Evolutionary conservation across 2,797 vertebrate species (phyloP).

Genomic region (Sebastes iracundus): DNA sequence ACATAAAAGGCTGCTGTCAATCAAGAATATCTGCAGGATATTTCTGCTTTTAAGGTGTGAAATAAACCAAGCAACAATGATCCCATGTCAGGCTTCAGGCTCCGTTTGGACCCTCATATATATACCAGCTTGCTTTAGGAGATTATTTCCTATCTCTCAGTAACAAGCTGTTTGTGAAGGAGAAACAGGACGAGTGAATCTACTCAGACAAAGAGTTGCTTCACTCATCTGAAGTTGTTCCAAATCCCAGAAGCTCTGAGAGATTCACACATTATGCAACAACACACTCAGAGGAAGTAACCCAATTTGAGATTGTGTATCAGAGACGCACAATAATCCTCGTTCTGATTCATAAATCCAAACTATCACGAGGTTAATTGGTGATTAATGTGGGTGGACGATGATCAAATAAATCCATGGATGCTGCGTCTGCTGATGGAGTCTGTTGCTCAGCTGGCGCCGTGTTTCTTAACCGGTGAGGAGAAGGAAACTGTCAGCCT

Average conservation of each 20-base stretch:
- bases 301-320: conserved; percentile 26
- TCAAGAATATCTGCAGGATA: not conserved
- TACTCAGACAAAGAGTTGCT: conserved; percentile 40
- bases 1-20: conserved; percentile 17
- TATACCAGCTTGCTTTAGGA: not conserved
- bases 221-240: conserved; percentile 42
- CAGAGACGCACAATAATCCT: conserved; percentile 9
- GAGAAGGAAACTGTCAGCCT: not conserved
- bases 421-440: not conserved
- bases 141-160: conserved; percentile 20
- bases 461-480: not conserved
- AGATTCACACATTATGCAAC: conserved; percentile 32
- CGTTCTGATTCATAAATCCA: conserved; percentile 18
- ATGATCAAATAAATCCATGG: not conserved
- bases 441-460: not conserved
- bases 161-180: conserved; percentile 35
- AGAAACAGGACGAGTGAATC: conserved; percentile 41
- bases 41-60: conserved; percentile 2
- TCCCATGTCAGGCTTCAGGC: not conserved
- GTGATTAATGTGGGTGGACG: not conserved
- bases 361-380: not conserved
- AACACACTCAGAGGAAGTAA: conserved; percentile 17
- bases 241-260: conserved; percentile 44
- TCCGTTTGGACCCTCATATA: not conserved
- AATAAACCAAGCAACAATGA: not conserved